Conservation (phyloP, 2,888 invertebrate genomes). For the Hydroisotoma schaefferi region DNA sequence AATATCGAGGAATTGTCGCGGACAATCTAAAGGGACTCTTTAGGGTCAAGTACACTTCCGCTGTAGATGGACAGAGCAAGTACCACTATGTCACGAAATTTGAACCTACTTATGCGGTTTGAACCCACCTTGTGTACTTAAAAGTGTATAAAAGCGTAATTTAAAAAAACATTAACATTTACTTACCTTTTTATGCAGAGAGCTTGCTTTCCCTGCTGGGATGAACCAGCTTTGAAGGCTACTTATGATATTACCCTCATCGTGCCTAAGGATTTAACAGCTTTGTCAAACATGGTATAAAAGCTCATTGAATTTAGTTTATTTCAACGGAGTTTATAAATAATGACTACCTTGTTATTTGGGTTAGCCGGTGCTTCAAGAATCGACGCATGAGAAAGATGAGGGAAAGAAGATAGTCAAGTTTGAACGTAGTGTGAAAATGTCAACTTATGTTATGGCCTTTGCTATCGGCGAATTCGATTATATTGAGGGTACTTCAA, state of each 20-base stretch:
- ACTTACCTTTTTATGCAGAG: no score
- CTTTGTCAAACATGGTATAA: slow-evolving; percentile 85
- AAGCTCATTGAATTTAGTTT: slow-evolving; percentile 3
- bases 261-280: slow-evolving; percentile 76
- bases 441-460: slow-evolving; percentile 61
- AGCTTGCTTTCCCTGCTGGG: neutral
- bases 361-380: slow-evolving; percentile 53
- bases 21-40: slow-evolving; percentile 93
- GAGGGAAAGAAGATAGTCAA: slow-evolving; percentile 59
- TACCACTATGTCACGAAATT: slow-evolving; percentile 89
- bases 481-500: slow-evolving; percentile 55
- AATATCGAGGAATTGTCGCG: slow-evolving; percentile 77
- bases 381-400: slow-evolving; percentile 51
- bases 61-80: slow-evolving; percentile 70
- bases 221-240: slow-evolving; percentile 65
- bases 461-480: slow-evolving; percentile 60
- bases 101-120: slow-evolving; percentile 75
- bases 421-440: slow-evolving; percentile 63
- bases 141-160: neutral
- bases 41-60: slow-evolving; percentile 71
- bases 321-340: neutral
- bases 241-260: slow-evolving; percentile 86
- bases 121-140: slow-evolving; percentile 8
- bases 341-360: slow-evolving; percentile 21
- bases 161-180: no score